A percentile compares a stretch with the other conserved stretches of the same genome.
phyloP scores from a whole-genome alignment of 1,140 invertebrate genomes.

The Formica selysi region DNA sequence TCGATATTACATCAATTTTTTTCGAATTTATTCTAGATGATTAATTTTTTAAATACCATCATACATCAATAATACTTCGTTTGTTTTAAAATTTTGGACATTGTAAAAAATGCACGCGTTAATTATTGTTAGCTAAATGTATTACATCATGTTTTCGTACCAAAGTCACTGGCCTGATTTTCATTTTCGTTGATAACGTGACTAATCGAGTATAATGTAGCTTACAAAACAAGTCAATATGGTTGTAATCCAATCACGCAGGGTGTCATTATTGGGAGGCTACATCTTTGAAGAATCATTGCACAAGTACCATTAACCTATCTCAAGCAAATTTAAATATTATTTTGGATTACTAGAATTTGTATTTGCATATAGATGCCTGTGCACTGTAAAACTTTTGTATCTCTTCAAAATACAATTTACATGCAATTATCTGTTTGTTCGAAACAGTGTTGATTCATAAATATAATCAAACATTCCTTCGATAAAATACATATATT shows the following conservation, averaged over 20 bases:
- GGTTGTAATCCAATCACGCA: constrained; percentile 28
- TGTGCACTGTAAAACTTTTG: background rate
- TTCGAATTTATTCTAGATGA: no score
- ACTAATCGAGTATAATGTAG: constrained; percentile 43
- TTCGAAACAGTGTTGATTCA: background rate
- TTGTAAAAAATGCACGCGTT: no score
- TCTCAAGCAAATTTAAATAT: constrained; percentile 21
- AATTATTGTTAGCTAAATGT: constrained; percentile 5
- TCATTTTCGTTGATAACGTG: constrained; percentile 55
- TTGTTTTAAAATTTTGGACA: background rate
- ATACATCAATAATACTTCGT: background rate
- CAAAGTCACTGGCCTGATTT: constrained; percentile 58
- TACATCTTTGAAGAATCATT: background rate
- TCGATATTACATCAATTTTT: no score
- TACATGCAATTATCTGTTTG: background rate
- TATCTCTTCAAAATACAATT: background rate
- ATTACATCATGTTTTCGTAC: constrained; percentile 15
- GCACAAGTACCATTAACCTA: constrained; percentile 16
- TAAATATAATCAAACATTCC: background rate
- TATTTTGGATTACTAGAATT: background rate
- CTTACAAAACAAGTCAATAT: constrained; percentile 54
- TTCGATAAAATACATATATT: background rate
- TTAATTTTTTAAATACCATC: background rate
- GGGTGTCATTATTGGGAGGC: no score
- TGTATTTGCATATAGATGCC: background rate